These are phyloP conservation scores for Andrena cerasifolii DNA, from an alignment of 1,140 invertebrate species.

Conservation along the genomic window DNA sequence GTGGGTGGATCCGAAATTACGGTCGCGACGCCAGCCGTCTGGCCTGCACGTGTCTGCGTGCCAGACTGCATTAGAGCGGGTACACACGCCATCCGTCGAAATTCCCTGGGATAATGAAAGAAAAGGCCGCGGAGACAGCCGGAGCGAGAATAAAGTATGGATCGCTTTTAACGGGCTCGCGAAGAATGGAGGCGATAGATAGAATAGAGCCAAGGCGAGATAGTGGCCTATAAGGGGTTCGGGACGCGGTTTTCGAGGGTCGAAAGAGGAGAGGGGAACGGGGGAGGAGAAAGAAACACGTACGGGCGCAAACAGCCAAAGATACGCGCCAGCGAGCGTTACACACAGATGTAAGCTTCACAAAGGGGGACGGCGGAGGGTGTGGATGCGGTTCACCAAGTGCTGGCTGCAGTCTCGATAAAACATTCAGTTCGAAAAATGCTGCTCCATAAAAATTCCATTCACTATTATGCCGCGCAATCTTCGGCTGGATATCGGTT, in stretches of 20 bases:
- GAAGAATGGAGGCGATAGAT: constrained; percentile 71
- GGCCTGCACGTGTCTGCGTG: constrained; percentile 17
- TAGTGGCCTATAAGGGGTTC: constrained; percentile 51
- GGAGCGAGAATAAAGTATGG: constrained; percentile 74
- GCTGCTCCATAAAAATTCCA: constrained; percentile 76
- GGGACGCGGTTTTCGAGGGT: constrained; percentile 3
- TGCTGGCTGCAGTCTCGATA: constrained; percentile 67
- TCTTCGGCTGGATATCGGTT: constrained; percentile 71
- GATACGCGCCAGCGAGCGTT: neutral
- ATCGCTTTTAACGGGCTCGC: constrained; percentile 74
- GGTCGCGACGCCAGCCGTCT: constrained; percentile 5
- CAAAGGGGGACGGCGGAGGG: neutral
- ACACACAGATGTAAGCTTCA: neutral
- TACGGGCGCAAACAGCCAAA: constrained; percentile 8
- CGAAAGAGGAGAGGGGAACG: constrained; percentile 50
- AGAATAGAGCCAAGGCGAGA: constrained; percentile 61
- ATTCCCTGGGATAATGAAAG: constrained; percentile 71
- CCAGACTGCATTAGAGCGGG: constrained; percentile 65
- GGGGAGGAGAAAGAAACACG: constrained; percentile 55
- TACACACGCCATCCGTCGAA: constrained; percentile 64
- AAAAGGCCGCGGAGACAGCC: constrained; percentile 59
- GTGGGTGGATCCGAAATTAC: constrained; percentile 23
- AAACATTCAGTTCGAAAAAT: constrained; percentile 78
- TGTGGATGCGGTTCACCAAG: constrained; percentile 34
- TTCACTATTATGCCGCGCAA: constrained; percentile 72